Percentiles rank a stretch among this genome's conserved stretches.
Conservation (phyloP, 2,888 invertebrate genomes). For the Protophormia terraenovae region DNA sequence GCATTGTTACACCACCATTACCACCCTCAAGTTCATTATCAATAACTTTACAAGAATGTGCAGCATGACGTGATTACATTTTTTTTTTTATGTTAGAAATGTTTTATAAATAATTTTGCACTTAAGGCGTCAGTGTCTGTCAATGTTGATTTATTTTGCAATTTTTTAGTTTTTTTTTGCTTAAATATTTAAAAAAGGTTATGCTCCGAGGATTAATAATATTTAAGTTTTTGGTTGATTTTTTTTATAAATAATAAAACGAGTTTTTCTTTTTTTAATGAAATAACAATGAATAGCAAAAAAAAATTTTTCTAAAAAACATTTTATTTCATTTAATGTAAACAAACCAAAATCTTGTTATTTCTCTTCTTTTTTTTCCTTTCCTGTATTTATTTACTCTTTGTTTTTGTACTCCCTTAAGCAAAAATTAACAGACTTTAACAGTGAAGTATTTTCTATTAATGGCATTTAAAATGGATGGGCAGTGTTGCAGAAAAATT, state of each 20-base stretch:
- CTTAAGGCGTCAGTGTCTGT: constrained; percentile 36
- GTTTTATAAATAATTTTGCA: constrained; percentile 42
- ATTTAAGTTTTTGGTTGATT: neutral
- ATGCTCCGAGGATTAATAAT: neutral
- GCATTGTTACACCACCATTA: constrained; percentile 8
- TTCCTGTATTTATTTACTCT: constrained; percentile 24
- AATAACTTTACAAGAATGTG: constrained; percentile 39
- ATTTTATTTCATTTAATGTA: constrained; percentile 54
- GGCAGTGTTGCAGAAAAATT: too few relatives aligned
- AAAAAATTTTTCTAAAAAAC: constrained; percentile 4
- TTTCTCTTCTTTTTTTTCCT: constrained; percentile 15
- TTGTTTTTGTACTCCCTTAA: constrained; percentile 45
- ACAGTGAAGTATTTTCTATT: neutral
- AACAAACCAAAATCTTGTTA: constrained; percentile 63
- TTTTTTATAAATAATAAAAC: constrained; percentile 19
- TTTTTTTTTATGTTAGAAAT: neutral
- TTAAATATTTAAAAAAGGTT: neutral
- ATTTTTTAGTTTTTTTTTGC: neutral
- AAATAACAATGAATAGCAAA: neutral
- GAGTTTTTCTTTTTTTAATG: constrained; percentile 9
- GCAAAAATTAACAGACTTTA: neutral
- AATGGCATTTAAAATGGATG: too few relatives aligned
- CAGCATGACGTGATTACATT: constrained; percentile 23
- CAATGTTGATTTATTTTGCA: constrained; percentile 4
- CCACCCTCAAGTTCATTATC: constrained; percentile 62